Conservation (phyloP, 2,888 invertebrate species). For the Eristalinus aeneus region DNA sequence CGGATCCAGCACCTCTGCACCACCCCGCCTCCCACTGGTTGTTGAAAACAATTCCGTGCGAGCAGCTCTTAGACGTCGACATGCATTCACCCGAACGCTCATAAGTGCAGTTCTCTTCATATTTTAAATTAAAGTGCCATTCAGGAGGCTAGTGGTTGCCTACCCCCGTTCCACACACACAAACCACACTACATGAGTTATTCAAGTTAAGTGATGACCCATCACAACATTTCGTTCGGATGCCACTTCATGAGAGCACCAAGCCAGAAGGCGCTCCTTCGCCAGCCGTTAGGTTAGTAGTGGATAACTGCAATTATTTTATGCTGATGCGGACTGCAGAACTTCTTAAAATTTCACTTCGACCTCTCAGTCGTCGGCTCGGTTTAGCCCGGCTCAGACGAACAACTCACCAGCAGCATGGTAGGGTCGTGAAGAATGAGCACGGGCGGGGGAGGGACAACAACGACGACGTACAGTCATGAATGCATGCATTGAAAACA, state of each 20-base stretch:
- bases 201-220: slow-evolving; percentile 67
- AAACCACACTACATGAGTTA: slow-evolving; percentile 48
- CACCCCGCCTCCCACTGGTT: neutral
- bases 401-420: too few relatives aligned
- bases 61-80: neutral
- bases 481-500: slow-evolving; percentile 28
- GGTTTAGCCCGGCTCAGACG: neutral
- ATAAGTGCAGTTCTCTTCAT: slow-evolving; percentile 39
- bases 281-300: neutral
- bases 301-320: slow-evolving; percentile 58
- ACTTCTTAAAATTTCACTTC: slow-evolving; percentile 39
- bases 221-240: slow-evolving; percentile 66
- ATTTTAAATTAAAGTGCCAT: slow-evolving; percentile 52
- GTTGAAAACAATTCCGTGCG: neutral
- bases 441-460: neutral
- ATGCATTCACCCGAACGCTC: neutral
- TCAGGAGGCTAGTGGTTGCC: slow-evolving; percentile 34
- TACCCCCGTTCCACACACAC: slow-evolving; percentile 15
- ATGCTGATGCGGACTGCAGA: slow-evolving; percentile 47
- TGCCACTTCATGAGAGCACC: slow-evolving; percentile 54
- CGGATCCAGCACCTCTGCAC: neutral
- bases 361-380: neutral
- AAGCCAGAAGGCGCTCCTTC: neutral
- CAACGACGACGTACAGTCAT: neutral
- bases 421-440: too few relatives aligned